Conservation (phyloP, 2,888 invertebrate genomes). For the Lycaena phlaeas region DNA sequence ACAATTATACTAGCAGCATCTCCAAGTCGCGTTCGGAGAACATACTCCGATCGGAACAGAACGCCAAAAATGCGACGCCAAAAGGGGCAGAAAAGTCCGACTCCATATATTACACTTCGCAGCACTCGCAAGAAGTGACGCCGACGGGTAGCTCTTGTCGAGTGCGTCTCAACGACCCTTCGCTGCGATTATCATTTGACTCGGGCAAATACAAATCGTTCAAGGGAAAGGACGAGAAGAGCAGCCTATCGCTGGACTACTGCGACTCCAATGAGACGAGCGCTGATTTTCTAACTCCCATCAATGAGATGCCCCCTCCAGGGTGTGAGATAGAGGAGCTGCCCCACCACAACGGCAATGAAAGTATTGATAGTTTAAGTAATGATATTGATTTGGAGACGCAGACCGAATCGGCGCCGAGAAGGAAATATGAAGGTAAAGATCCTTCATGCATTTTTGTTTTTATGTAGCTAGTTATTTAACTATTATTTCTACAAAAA, state of each 20-base stretch:
- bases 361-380: constrained; percentile 55
- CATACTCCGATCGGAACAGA: constrained; percentile 58
- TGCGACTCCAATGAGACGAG: constrained; percentile 68
- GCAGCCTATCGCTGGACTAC: constrained; percentile 58
- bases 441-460: no score
- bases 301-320: constrained; percentile 65
- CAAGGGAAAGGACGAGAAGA: constrained; percentile 48
- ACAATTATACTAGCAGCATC: constrained; percentile 60
- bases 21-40: constrained; percentile 66
- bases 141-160: constrained; percentile 52
- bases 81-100: constrained; percentile 59
- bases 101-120: constrained; percentile 64
- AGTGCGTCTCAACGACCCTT: constrained; percentile 49
- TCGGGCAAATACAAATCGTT: constrained; percentile 53
- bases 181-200: constrained; percentile 54
- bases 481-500: no score
- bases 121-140: constrained; percentile 61
- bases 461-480: no score
- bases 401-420: constrained; percentile 60
- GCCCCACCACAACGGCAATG: constrained; percentile 58
- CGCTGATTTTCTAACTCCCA: constrained; percentile 65
- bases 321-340: constrained; percentile 64
- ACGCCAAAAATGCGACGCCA: constrained; percentile 28
- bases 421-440: constrained; percentile 45
- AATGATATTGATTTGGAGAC: constrained; percentile 61